These are phyloP conservation scores for Montipora capricornis DNA, from an alignment of 64 coral and sea anemone genomes.

Conservation along the genomic window DNA sequence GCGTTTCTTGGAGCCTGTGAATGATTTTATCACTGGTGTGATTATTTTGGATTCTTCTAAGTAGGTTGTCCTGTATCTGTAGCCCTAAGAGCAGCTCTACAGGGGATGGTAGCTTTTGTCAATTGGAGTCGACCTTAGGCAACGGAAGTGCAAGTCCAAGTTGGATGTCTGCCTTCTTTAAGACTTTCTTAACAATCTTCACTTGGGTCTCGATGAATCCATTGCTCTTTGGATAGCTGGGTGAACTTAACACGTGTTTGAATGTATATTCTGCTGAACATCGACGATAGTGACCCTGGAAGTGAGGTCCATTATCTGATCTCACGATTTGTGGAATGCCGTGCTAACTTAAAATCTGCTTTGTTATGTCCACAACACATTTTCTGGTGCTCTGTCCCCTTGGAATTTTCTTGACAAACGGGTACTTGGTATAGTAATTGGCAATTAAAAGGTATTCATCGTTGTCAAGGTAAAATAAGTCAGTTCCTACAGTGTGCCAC, in stretches of 20 bases:
- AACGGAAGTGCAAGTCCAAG: slow-evolving; percentile 13
- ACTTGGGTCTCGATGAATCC: not conserved
- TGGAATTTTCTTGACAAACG: slow-evolving; percentile 48
- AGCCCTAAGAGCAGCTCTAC: too few relatives aligned
- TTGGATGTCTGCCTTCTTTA: not conserved
- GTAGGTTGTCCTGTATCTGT: too few relatives aligned
- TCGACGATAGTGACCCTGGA: not conserved
- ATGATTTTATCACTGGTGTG: not conserved
- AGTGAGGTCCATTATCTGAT: slow-evolving; percentile 53
- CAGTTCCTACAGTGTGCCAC: slow-evolving; percentile 61
- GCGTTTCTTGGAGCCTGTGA: not conserved
- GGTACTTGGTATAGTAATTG: slow-evolving; percentile 35
- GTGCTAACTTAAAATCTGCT: slow-evolving; percentile 53
- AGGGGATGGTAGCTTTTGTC: not conserved
- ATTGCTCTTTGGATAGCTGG: not conserved
- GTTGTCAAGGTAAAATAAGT: slow-evolving; percentile 9
- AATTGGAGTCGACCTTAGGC: slow-evolving; percentile 46
- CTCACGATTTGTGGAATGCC: slow-evolving; percentile 23
- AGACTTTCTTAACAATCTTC: not conserved
- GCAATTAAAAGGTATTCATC: not conserved
- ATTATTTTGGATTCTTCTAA: not conserved
- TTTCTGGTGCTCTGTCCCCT: not conserved
- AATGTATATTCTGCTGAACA: not conserved
- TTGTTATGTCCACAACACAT: slow-evolving; percentile 7
- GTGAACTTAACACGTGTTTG: not conserved